Evolutionary conservation across 2,888 invertebrate genomes (phyloP), one percentile per base, ranked within the genome.

Genomic region (Cheilosia soror): DNA sequence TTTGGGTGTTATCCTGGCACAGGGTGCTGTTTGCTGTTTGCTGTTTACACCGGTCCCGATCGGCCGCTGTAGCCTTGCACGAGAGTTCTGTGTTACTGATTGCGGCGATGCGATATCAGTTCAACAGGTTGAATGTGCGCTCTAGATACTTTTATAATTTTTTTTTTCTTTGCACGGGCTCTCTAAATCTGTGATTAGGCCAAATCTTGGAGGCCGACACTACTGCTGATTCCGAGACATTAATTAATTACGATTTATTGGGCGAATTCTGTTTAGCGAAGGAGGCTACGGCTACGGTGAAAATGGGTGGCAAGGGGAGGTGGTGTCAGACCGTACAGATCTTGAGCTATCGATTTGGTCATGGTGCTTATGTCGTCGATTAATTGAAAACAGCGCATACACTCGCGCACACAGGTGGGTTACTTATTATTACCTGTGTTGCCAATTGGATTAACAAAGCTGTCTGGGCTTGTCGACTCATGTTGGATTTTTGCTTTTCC

Each of bases 221-320:
- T 81, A 47, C 76, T 42, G 63, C 85, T 81, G 81, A 85, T 85
- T 85, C 72, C 81, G 72, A 76, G 81, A 80, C 88, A 89, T 91
- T 91, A 91, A 91, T 91, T 91, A 91, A 91, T 91, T 91, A 91
- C 91, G 90, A 91, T 91, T 91, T 91, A 91, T 91, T 91, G 91
- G 90, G 90, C 89, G 90, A 90, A 90, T 90, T 90, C 66, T 55
- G 76, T 81, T 76, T 71, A 66, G 73, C 68, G 29, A 58, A 75
- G 73, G 63, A 51, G 57, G 47, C 25, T 15, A 13, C 5, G 37
- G 20, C 20, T 20, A 20, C 20, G 27, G 29, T 55, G 53, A 42
- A 13, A 13, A 11, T 11, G 0, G 44, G 15, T n/a, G 15, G 29
- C 42, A 31, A 5, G 33, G 33, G 44, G 58, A 4, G 25, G n/a